phyloP scores from a whole-genome alignment of 2,113 vertebrate genomes.

The Gulo gulo region DNA sequence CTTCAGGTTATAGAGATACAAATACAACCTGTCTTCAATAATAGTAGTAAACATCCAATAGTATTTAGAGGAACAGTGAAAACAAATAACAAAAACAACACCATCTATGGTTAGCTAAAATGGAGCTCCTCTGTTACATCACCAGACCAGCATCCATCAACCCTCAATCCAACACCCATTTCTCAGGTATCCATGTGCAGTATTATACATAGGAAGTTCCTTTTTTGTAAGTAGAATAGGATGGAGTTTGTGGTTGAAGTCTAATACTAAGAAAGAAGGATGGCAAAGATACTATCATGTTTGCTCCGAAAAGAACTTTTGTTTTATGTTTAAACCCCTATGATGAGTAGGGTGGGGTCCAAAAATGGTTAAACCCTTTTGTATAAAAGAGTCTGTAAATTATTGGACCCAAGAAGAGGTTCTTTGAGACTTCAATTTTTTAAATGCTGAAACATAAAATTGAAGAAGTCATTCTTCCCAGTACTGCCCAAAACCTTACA shows the following conservation, averaged over 20 bases:
- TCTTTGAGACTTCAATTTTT: neutral
- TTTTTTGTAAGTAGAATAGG: neutral
- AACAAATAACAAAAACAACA: neutral
- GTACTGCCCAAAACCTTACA: neutral
- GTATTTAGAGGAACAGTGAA: neutral
- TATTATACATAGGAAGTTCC: neutral
- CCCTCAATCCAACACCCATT: neutral
- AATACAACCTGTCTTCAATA: neutral
- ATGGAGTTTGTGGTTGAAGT: neutral
- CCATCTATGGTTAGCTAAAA: neutral
- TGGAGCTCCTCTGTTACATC: neutral
- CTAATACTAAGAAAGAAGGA: neutral
- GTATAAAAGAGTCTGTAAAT: neutral
- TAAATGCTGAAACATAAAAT: neutral
- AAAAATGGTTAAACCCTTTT: neutral
- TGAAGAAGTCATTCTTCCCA: neutral
- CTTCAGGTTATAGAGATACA: neutral
- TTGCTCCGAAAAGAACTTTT: neutral
- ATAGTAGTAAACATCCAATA: neutral
- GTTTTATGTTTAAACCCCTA: neutral
- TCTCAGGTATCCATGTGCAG: neutral
- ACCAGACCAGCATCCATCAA: neutral
- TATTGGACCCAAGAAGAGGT: neutral
- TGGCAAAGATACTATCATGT: neutral
- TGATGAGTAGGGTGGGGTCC: neutral